These are phyloP conservation scores for Emys orbicularis DNA, from an alignment of 2,797 vertebrate genomes.

Conservation along the genomic window DNA sequence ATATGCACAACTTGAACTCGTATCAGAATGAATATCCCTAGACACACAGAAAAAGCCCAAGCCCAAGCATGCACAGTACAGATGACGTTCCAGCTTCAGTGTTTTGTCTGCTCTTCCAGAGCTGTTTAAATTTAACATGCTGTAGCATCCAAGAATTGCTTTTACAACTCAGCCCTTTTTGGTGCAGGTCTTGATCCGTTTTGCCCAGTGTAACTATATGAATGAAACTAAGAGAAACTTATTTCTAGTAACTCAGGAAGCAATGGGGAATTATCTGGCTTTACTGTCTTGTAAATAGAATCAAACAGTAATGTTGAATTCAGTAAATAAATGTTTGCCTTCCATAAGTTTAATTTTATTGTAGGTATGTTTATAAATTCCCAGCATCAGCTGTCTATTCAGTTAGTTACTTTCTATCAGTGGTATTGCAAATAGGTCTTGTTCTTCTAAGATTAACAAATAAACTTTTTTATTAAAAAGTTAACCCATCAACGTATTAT, in stretches of 20 bases:
- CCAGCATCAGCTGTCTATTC: background rate
- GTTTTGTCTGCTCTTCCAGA: background rate
- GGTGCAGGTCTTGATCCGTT: background rate
- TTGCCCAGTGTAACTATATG: background rate
- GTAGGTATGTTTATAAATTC: background rate
- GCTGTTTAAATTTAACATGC: background rate
- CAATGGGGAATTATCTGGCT: background rate
- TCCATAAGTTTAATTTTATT: background rate
- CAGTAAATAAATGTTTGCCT: background rate
- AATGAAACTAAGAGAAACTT: background rate
- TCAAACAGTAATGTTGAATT: background rate
- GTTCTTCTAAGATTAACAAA: background rate
- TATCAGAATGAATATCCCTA: background rate
- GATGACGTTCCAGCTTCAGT: background rate
- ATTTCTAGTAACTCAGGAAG: background rate
- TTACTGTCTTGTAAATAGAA: background rate
- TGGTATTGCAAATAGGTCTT: background rate
- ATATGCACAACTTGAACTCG: background rate
- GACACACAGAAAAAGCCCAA: background rate
- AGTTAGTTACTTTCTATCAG: background rate
- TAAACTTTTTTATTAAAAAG: background rate
- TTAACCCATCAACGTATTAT: background rate
- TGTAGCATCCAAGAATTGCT: background rate
- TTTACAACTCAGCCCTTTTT: background rate
- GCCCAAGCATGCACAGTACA: rapidly evolving